These are phyloP conservation scores for Tortricodes alternella DNA, from an alignment of 2,888 invertebrate species.

Conservation along the genomic window DNA sequence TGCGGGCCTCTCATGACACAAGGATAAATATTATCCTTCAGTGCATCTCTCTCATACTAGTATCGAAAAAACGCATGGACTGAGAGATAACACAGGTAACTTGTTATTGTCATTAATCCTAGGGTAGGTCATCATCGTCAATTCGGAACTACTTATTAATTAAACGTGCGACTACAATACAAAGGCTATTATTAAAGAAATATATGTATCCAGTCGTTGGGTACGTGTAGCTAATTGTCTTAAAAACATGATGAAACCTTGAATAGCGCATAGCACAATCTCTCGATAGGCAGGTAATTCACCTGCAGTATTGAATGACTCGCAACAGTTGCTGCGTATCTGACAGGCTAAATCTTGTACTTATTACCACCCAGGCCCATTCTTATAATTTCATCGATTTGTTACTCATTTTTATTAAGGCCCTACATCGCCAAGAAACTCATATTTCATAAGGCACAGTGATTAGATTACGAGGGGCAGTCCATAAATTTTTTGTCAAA, in stretches of 20 bases:
- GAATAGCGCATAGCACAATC: slow-evolving; percentile 20
- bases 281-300: slow-evolving; percentile 11
- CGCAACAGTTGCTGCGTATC: background rate
- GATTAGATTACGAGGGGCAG: no score
- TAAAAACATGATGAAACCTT: slow-evolving; percentile 23
- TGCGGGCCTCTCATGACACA: no score
- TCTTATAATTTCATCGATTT: background rate
- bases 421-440: no score
- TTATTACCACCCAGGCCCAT: background rate
- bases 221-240: slow-evolving; percentile 13
- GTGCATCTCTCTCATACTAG: no score
- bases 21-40: no score
- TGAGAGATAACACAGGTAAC: no score
- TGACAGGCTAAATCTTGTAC: background rate
- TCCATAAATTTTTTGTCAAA: no score
- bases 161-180: background rate
- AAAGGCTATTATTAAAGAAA: background rate
- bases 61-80: no score
- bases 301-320: slow-evolving; percentile 15
- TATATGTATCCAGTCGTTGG: slow-evolving; percentile 7
- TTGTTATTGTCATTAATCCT: no score
- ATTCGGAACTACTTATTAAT: background rate
- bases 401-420: background rate
- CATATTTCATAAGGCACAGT: no score
- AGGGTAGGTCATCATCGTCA: background rate